Evolutionary conservation across 2,888 invertebrate species (phyloP).

Genomic region (Suillia variegata): DNA sequence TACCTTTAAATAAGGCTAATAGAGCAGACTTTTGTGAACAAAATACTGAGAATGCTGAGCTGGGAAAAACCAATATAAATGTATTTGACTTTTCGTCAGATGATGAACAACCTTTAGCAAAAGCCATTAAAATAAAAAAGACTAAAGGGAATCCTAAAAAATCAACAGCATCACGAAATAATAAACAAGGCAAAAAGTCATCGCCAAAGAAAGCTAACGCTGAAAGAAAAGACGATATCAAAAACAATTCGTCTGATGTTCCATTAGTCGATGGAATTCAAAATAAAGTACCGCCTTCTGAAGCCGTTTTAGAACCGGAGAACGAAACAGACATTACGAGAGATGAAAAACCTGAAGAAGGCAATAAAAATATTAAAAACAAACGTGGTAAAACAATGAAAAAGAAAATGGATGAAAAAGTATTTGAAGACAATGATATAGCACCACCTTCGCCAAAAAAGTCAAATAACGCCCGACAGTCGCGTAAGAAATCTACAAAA

Average conservation of each 20-base stretch:
- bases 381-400: conserved; percentile 32
- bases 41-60: conserved; percentile 31
- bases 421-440: conserved; percentile 24
- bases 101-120: conserved; percentile 64
- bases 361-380: conserved; percentile 12
- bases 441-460: conserved; percentile 41
- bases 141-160: conserved; percentile 33
- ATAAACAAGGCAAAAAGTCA: not conserved
- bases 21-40: no score
- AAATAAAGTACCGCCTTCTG: no score
- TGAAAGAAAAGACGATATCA: conserved; percentile 19
- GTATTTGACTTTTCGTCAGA: conserved; percentile 64
- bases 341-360: not conserved
- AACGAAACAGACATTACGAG: not conserved
- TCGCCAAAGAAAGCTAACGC: not conserved
- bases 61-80: conserved; percentile 41
- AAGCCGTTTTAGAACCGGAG: no score
- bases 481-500: conserved; percentile 33
- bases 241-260: no score
- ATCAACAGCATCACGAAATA: not conserved
- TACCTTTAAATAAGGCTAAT: no score
- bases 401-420: conserved; percentile 34
- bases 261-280: no score
- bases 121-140: conserved; percentile 57
- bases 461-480: conserved; percentile 26